A percentile compares a stretch with the other conserved stretches of the same genome.
Conservation (phyloP, 30 jellyfish, hydroid and myxozoan species). For the Catostylus mosaicus region DNA sequence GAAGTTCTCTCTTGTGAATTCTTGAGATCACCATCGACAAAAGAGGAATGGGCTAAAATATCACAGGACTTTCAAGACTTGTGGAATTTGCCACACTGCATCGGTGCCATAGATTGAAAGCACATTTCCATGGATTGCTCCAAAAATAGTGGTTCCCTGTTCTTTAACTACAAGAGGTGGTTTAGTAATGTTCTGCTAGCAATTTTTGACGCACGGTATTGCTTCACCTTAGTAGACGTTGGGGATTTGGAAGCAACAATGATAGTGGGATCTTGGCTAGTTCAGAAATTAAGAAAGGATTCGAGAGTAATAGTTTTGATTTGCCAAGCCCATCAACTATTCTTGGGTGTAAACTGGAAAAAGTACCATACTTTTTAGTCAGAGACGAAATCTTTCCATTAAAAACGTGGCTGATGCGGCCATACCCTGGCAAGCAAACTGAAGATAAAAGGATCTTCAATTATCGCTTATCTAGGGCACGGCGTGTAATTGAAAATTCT, state of each 20-base stretch:
- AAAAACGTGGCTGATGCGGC: conserved; percentile 69
- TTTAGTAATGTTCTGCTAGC: conserved; percentile 60
- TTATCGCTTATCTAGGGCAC: conserved; percentile 47
- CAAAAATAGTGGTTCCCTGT: conserved; percentile 26
- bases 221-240: background rate
- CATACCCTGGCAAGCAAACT: conserved; percentile 49
- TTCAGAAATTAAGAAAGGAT: conserved; percentile 25
- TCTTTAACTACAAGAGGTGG: conserved; percentile 36
- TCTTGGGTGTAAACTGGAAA: background rate
- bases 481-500: conserved; percentile 39
- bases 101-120: conserved; percentile 66
- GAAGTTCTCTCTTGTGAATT: background rate
- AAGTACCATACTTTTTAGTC: conserved; percentile 51
- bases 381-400: conserved; percentile 70
- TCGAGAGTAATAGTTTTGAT: background rate
- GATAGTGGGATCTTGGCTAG: conserved; percentile 23
- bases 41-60: conserved; percentile 41
- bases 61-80: conserved; percentile 21
- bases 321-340: conserved; percentile 15
- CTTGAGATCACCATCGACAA: conserved; percentile 34
- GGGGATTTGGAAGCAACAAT: conserved; percentile 1
- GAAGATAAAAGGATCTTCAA: conserved; percentile 28
- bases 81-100: conserved; percentile 42
- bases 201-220: conserved; percentile 44
- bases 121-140: conserved; percentile 53